Evolutionary conservation across 2,888 invertebrate species (phyloP), one percentile per base, ranked within the genome.

Genomic region (Agrochola circellaris): DNA sequence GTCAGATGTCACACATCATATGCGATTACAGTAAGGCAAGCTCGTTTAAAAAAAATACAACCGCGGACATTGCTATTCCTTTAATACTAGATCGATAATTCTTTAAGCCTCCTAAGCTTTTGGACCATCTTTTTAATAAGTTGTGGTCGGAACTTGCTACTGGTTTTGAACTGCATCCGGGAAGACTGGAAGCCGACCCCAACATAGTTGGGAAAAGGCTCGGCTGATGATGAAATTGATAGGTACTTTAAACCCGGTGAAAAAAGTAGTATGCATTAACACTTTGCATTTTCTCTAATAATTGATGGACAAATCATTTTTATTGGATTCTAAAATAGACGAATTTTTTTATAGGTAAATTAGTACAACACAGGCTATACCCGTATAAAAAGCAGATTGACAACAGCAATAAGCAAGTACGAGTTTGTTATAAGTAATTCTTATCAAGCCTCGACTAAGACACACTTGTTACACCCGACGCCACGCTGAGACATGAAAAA

Each of bases 391-490:
- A 11, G 17, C 60, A 60, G 68, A 3, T 60, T 58, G 17, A 34
- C 0, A 17, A 11, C 34, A 38, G 17, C 61, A 61, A 20, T 68
- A 61, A 68, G 61, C 68, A 34, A n/a, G 17, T 13, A 34, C 17
- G 17, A 67, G 9, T 67, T 0, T 17, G 17, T 11, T 20, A n/a
- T 61, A 38, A 38, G n/a, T 38, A 34, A n/a, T 34, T n/a, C 4
- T 38, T 62, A 62, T 38, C 38, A 62, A 34, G 61, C 34, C 4
- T 68, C 34, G 17, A 38, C 38, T 38, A 38, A 38, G 38, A 34
- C 68, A 34, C 68, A 68, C 34, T n/a, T 60, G 34, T 34, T 34
- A 62, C 56, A 56, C 58, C 67, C 30, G 30, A 54, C 54, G 58
- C 67, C 56, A 67, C 34, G 9, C 30, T 2, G 30, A 30, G 23